Percentiles rank a stretch among this genome's conserved stretches.
Conservation (phyloP, 2,888 invertebrate species). For the Zaprionus lineosus region DNA sequence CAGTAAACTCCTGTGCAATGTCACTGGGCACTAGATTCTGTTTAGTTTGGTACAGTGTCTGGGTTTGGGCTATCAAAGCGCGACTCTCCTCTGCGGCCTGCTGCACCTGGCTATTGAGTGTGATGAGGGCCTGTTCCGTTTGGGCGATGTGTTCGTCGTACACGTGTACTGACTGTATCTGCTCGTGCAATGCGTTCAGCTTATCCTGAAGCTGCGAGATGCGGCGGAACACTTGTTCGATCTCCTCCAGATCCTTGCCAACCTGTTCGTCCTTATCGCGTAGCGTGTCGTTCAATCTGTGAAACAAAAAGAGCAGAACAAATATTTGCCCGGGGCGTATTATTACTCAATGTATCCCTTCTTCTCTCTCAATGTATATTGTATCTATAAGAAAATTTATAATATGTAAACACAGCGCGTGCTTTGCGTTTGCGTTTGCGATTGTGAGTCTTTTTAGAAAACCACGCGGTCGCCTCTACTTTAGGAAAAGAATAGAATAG, state of each 20-base stretch:
- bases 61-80: slow-evolving; percentile 85
- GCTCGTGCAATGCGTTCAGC: slow-evolving; percentile 87
- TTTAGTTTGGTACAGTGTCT: slow-evolving; percentile 86
- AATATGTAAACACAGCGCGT: slow-evolving; percentile 44
- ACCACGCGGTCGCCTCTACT: slow-evolving; percentile 58
- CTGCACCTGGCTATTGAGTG: slow-evolving; percentile 85
- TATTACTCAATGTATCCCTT: slow-evolving; percentile 54
- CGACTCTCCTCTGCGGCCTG: slow-evolving; percentile 85
- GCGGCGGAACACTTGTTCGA: slow-evolving; percentile 88
- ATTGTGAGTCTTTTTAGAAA: slow-evolving; percentile 36
- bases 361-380: not conserved
- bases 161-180: slow-evolving; percentile 89
- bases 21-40: slow-evolving; percentile 88
- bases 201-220: slow-evolving; percentile 88
- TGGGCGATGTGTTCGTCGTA: slow-evolving; percentile 89
- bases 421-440: too few species aligned
- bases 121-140: slow-evolving; percentile 85
- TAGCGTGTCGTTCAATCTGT: slow-evolving; percentile 91
- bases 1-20: slow-evolving; percentile 90
- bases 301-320: slow-evolving; percentile 20
- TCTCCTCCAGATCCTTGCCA: slow-evolving; percentile 89
- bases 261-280: slow-evolving; percentile 90
- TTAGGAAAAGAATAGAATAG: too few species aligned
- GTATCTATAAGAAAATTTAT: slow-evolving; percentile 30
- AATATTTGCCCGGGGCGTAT: slow-evolving; percentile 45